Evolutionary conservation across 2,888 invertebrate genomes (phyloP).

Genomic region (Hirudinaria manillensis): DNA sequence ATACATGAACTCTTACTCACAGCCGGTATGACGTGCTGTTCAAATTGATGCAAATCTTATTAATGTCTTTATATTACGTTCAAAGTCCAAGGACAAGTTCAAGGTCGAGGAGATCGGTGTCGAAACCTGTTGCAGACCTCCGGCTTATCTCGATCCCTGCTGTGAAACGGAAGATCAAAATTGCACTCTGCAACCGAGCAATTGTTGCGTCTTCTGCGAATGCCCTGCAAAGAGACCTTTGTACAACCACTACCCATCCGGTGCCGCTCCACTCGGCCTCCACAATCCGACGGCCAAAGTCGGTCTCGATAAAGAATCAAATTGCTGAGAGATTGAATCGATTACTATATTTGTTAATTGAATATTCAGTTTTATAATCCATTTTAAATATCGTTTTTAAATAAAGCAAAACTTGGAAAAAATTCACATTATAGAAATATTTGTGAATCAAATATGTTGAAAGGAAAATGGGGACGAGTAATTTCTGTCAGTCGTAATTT

Average conservation of each 20-base stretch:
- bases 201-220: conserved; percentile 17
- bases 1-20: conserved; percentile 42
- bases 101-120: conserved; percentile 8
- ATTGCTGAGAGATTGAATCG: too few relatives aligned
- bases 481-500: too few relatives aligned
- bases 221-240: conserved; percentile 33
- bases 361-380: too few relatives aligned
- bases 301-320: not conserved
- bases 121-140: conserved; percentile 3
- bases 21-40: conserved; percentile 42
- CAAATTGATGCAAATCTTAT: not conserved
- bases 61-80: too few relatives aligned
- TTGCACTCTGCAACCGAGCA: not conserved
- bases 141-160: conserved; percentile 10
- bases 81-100: not conserved
- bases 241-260: conserved; percentile 43
- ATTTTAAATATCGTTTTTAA: too few relatives aligned
- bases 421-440: too few relatives aligned
- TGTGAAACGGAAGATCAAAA: not conserved
- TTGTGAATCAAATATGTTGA: too few relatives aligned
- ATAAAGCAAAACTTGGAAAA: too few relatives aligned
- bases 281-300: conserved; percentile 45
- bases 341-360: too few relatives aligned
- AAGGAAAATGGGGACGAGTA: too few relatives aligned
- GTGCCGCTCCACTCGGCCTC: conserved; percentile 49